phyloP scores from a whole-genome alignment of 2,113 vertebrate genomes.

The Siniperca knerii region DNA sequence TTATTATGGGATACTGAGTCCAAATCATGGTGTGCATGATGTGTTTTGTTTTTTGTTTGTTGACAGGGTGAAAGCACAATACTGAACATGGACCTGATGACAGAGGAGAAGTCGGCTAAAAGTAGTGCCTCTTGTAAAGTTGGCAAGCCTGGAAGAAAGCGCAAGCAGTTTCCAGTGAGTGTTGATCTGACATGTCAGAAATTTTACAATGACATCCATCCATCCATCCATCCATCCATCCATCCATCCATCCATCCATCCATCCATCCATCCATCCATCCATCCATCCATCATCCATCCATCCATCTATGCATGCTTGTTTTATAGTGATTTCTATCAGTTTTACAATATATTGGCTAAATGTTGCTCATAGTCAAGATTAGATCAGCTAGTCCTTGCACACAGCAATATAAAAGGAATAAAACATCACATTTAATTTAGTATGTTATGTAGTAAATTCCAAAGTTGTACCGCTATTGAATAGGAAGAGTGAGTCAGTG shows the following conservation, averaged over 20 bases:
- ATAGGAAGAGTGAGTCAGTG: background rate
- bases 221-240: background rate
- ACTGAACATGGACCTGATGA: conserved; percentile 85
- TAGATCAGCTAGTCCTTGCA: background rate
- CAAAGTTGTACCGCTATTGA: background rate
- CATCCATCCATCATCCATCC: background rate
- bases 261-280: background rate
- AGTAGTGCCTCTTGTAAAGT: conserved; percentile 86
- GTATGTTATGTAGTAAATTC: background rate
- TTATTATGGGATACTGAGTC: background rate
- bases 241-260: background rate
- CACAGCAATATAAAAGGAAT: background rate
- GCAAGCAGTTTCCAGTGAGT: conserved; percentile 92
- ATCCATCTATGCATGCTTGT: background rate
- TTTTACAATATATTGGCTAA: background rate
- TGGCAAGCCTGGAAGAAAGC: conserved; percentile 90
- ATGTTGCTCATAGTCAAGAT: background rate
- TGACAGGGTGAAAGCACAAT: conserved; percentile 87
- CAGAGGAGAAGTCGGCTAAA: conserved; percentile 88
- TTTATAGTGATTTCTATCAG: background rate
- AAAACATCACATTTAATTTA: background rate
- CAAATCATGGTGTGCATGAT: background rate
- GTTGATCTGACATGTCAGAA: conserved; percentile 22
- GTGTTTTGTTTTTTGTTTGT: conserved; percentile 1
- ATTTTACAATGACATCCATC: background rate